Evolutionary conservation across 2,888 invertebrate genomes (phyloP).

Genomic region (Amblyjoppa fuscipennis): DNA sequence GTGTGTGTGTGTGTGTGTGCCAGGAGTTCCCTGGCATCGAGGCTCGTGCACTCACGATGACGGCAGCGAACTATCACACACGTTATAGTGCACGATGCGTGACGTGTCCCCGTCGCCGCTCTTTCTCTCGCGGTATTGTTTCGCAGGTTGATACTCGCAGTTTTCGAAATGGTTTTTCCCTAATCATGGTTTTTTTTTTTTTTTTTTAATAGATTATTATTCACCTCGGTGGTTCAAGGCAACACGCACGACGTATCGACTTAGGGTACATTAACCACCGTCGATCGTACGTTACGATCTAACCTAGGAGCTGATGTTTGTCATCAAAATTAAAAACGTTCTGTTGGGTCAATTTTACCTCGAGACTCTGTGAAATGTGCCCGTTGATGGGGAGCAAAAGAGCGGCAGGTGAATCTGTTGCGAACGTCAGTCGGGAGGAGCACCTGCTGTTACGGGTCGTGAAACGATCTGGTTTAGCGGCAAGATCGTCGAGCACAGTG

Average conservation of each 20-base stretch:
- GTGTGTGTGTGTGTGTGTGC: slow-evolving; percentile 13
- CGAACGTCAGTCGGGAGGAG: background rate
- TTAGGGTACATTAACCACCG: too few species aligned
- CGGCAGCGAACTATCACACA: slow-evolving; percentile 27
- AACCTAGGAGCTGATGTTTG: background rate
- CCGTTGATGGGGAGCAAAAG: too few species aligned
- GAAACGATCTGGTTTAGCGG: background rate
- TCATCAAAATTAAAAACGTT: background rate
- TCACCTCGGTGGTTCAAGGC: background rate
- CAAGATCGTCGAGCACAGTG: background rate
- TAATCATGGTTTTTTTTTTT: background rate
- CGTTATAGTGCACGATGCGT: slow-evolving; percentile 30
- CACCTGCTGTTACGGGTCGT: slow-evolving; percentile 11
- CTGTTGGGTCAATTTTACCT: too few species aligned
- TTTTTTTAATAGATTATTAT: background rate
- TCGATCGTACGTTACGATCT: background rate
- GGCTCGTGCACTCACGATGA: slow-evolving; percentile 36
- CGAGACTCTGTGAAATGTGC: too few species aligned
- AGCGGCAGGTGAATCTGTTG: slow-evolving; percentile 11
- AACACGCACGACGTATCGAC: background rate
- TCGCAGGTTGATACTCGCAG: background rate
- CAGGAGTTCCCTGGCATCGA: slow-evolving; percentile 39
- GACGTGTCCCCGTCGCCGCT: slow-evolving; percentile 29
- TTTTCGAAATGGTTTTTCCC: slow-evolving; percentile 23
- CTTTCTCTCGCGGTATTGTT: background rate